These are phyloP conservation scores for Sorex araneus DNA, from an alignment of 2,113 vertebrate genomes.

Conservation along the genomic window DNA sequence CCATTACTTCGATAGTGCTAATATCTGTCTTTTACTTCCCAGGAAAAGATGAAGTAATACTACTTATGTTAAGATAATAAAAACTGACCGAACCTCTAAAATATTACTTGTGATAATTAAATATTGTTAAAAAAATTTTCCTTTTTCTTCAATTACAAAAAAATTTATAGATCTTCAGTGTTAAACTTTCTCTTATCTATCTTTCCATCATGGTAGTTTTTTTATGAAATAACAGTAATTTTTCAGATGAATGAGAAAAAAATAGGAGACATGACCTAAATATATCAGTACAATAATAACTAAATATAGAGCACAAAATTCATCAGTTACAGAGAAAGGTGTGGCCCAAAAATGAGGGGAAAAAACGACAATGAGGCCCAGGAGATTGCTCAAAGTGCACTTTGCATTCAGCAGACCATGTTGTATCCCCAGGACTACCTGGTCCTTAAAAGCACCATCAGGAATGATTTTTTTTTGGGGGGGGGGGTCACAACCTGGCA, in stretches of 20 bases:
- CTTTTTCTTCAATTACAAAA: constrained; percentile 13
- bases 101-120: neutral
- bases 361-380: too few species aligned
- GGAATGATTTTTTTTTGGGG: too few species aligned
- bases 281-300: neutral
- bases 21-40: neutral
- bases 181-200: constrained; percentile 20
- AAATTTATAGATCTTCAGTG: constrained; percentile 30
- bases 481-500: too few species aligned
- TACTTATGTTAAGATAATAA: neutral
- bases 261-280: constrained; percentile 1
- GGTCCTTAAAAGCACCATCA: too few species aligned
- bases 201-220: neutral
- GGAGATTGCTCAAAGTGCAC: too few species aligned
- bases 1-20: neutral
- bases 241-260: constrained; percentile 59
- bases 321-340: constrained; percentile 8
- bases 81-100: neutral
- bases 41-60: neutral
- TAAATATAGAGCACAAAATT: constrained; percentile 35
- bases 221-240: neutral
- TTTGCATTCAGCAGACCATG: too few species aligned
- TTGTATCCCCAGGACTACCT: too few species aligned
- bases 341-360: neutral
- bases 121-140: neutral